Conservation (phyloP, 2,113 vertebrate genomes). For the Hyla sarda region DNA sequence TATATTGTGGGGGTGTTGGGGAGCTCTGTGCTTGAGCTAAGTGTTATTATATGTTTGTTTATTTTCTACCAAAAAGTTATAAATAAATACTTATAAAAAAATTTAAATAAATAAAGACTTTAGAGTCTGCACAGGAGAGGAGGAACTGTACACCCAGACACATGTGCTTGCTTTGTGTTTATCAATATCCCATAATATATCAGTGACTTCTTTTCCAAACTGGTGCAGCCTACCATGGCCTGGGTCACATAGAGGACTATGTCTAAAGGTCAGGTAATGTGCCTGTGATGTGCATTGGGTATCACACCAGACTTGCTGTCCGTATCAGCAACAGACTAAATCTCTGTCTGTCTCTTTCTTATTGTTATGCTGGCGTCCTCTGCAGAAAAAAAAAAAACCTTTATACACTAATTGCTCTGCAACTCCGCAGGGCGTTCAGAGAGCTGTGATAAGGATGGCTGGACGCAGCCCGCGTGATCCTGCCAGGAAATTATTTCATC, state of each 20-base stretch:
- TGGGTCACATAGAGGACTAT: background rate
- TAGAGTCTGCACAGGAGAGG: background rate
- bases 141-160: background rate
- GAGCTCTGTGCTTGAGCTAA: no score
- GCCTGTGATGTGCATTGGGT: conserved; percentile 10
- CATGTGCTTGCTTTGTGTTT: background rate
- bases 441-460: conserved; percentile 60
- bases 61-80: no score
- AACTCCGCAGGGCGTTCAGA: conserved; percentile 57
- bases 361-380: conserved; percentile 58
- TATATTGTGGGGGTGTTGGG: no score
- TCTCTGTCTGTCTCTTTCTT: conserved; percentile 42
- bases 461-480: conserved; percentile 50
- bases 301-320: conserved; percentile 36
- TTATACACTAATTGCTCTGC: conserved; percentile 59
- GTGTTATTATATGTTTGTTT: no score
- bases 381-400: conserved; percentile 50
- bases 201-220: background rate
- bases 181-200: background rate
- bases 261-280: conserved; percentile 35
- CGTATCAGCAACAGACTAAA: conserved; percentile 48
- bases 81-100: no score
- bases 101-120: no score
- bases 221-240: background rate
- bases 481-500: conserved; percentile 59